A percentile compares a stretch with the other conserved stretches of the same genome.
These are phyloP conservation scores for Salpingus planirostris DNA, from an alignment of 2,888 invertebrate species.

Conservation along the genomic window DNA sequence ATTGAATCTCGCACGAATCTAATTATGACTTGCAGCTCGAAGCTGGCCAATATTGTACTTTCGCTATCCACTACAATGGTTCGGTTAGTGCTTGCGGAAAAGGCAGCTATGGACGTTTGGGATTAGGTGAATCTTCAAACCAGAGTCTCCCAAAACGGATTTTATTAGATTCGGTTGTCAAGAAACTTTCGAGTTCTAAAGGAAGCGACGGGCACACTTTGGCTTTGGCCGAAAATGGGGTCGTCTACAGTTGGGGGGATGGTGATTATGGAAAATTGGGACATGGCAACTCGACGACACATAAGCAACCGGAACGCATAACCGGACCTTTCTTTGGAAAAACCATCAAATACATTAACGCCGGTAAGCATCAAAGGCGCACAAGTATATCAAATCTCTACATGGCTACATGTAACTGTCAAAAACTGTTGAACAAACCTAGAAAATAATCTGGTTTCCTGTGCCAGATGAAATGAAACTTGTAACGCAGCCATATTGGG, in stretches of 20 bases:
- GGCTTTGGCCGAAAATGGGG: slow-evolving; percentile 46
- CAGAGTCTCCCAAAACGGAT: slow-evolving; percentile 49
- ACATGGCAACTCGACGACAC: slow-evolving; percentile 46
- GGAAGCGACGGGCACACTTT: slow-evolving; percentile 52
- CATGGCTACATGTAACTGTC: no score
- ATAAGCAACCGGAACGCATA: slow-evolving; percentile 48
- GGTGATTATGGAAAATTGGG: slow-evolving; percentile 52
- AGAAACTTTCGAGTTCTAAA: slow-evolving; percentile 47
- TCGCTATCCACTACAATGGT: slow-evolving; percentile 50
- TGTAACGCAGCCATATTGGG: no score
- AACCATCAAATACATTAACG: slow-evolving; percentile 44
- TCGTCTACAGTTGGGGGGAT: slow-evolving; percentile 51
- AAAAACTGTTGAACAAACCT: slow-evolving; percentile 1
- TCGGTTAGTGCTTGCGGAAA: slow-evolving; percentile 53
- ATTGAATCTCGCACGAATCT: no score
- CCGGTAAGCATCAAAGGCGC: no score
- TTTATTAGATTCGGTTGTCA: slow-evolving; percentile 45
- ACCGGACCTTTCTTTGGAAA: slow-evolving; percentile 42
- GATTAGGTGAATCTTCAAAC: slow-evolving; percentile 53
- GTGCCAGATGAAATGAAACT: no score
- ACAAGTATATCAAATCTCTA: no score
- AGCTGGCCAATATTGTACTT: slow-evolving; percentile 57
- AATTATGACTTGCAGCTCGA: slow-evolving; percentile 43
- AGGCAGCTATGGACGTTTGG: slow-evolving; percentile 55
- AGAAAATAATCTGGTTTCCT: slow-evolving; percentile 1